Evolutionary conservation across 2,888 invertebrate genomes (phyloP), one percentile per base, ranked within the genome.

Genomic region (Drosophila diplacantha): DNA sequence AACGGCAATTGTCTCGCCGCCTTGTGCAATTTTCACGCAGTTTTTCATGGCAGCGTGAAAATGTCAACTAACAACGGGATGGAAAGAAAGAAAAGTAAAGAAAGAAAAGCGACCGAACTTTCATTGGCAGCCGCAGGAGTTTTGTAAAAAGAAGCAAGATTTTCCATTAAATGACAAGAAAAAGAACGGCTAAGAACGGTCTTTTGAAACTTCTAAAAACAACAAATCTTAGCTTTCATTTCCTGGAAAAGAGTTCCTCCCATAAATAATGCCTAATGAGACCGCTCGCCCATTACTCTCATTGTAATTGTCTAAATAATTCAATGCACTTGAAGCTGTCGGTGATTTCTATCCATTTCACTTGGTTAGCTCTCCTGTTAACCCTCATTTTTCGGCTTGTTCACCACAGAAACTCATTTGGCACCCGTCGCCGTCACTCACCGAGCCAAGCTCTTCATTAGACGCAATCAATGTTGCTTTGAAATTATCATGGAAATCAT

Each of bases 1-100:
- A 80, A 83, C 80, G 84, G 79, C 80, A 80, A 80, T 80, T 80
- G 83, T 83, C 58, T 81, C 63, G 68, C 74, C 72, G 75, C 83
- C 78, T 59, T 75, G 62, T 72, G 62, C 83, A 83, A 77, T 78
- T 78, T 78, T 81, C 81, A 82, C 83, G 78, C 78, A 82, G 81
- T 82, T 78, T 76, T 75, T 66, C 64, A 75, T 68, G 60, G 65
- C 73, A 76, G 57, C 72, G 70, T 68, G 58, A 76, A 69, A 73
- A 69, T 69, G 63, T 63, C 70, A 69, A 50, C 38, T 68, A 66
- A 57, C 66, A 59, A 59, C 44, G 58, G 60, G 31, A 38, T 60
- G 20, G 60, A 53, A 57, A 73, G 20, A 53, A 61, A 29, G 41
- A 24, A 41, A 41, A 24, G 24, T 24, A 44, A 18, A 44, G 38